Base-by-base conservation (phyloP, 2,113 vertebrate genomes). In the Peromyscus californicus region DNA sequence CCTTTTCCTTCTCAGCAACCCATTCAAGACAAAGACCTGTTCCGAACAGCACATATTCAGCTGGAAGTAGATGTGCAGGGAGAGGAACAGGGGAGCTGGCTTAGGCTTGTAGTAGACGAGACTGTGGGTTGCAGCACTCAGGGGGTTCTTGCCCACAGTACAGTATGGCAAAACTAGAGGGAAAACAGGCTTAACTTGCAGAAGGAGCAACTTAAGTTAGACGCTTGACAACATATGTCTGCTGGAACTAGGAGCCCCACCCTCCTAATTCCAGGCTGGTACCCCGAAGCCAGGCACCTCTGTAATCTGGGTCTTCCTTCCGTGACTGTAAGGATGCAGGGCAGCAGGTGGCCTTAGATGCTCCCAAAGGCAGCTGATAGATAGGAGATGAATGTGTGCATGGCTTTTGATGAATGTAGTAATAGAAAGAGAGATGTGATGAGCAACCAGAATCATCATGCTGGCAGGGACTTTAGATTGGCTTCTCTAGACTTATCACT, bases 71-170 rank as follows among this genome's bases (percentile, higher is more conserved):
- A 36, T n/a, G 13, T 9, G 1, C 13, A 48, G 19, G 0, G 2
- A 45, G 36, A 83, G 16, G 17, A n/a, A 31, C 4, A 70, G 48
- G 31, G n/a, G 72, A 54, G 24, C 0, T 13, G 0, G 0, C 67
- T 89, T 63, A 22, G 39, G 13, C 0, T n/a, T 67, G 4, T 0
- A 3, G 12, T 2, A 63, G 57, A 26, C 17, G 21, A 61, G 29
- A 7, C 29, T 31, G 1, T 0, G 2, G 0, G 0, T 11, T 39
- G 36, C 7, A 4, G n/a, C 5, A 33, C 31, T 17, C 22, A 8
- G 36, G 7, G 10, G 15, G 15, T 33, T 74, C 72, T 42, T n/a
- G 15, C 31, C 15, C 31, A 67, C 51, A 54, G 76, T 10, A 48
- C 2, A 51, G 11, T 7, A 15, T 24, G 63, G 4, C 16, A 42